Evolutionary conservation across 2,797 vertebrate species (phyloP).

Genomic region (Lagocephalus sceleratus): DNA sequence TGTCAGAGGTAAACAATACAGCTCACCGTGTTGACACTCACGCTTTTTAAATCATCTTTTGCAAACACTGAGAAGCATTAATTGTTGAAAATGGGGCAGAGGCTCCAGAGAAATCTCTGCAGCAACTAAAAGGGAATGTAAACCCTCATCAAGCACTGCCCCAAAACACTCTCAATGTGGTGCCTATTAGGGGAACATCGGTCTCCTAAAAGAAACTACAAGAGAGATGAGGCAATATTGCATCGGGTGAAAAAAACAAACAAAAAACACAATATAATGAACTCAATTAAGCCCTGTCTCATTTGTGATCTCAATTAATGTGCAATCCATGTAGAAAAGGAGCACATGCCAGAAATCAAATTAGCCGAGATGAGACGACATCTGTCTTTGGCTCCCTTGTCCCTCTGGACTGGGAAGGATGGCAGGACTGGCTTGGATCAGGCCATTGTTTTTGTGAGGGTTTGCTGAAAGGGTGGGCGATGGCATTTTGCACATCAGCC

Average conservation of each 20-base stretch:
- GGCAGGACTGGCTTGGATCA: conserved; percentile 49
- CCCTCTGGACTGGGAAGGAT: conserved; percentile 54
- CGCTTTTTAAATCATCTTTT: conserved; percentile 13
- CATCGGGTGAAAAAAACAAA: conserved; percentile 15
- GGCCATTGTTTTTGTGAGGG: conserved; percentile 55
- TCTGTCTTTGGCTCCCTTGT: conserved; percentile 63
- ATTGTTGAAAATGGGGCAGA: conserved; percentile 11
- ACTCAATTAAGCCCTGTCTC: conserved; percentile 64
- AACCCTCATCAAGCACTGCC: conserved; percentile 15
- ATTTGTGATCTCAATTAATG: conserved; percentile 72
- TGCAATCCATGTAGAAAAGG: conserved; percentile 52
- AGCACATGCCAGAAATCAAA: conserved; percentile 69
- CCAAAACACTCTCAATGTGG: conserved; percentile 14
- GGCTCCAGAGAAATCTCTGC: conserved; percentile 19
- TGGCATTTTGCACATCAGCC: conserved; percentile 47
- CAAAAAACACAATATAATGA: conserved; percentile 40
- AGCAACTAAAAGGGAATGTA: conserved; percentile 3
- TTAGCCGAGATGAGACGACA: conserved; percentile 69
- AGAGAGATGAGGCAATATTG: conserved; percentile 25
- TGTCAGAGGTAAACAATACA: conserved; percentile 29
- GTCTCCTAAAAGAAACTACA: conserved; percentile 27
- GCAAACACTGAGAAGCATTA: neutral
- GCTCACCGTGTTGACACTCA: conserved; percentile 13
- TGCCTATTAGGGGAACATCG: conserved; percentile 33
- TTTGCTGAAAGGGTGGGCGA: conserved; percentile 57